These are phyloP conservation scores for Autographa gamma DNA, from an alignment of 2,888 invertebrate genomes.

Conservation along the genomic window DNA sequence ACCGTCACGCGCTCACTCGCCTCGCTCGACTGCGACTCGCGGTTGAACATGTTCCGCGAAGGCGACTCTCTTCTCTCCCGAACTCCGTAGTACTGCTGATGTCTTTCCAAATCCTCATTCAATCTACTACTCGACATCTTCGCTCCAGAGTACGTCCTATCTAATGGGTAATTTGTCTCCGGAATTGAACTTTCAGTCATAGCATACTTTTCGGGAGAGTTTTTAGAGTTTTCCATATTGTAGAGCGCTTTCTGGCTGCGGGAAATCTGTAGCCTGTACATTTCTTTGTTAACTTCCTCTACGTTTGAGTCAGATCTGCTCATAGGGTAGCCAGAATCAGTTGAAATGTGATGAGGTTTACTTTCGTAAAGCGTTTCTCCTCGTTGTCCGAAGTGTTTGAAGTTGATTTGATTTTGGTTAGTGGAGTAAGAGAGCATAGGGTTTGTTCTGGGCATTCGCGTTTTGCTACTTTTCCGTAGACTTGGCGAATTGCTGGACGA, in stretches of 20 bases:
- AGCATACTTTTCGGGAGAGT: constrained; percentile 79
- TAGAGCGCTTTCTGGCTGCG: constrained; percentile 85
- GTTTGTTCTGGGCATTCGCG: constrained; percentile 89
- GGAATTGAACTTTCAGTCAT: constrained; percentile 78
- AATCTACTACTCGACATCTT: constrained; percentile 83
- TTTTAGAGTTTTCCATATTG: constrained; percentile 84
- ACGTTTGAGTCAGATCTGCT: constrained; percentile 87
- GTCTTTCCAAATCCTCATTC: constrained; percentile 84
- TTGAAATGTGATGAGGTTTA: constrained; percentile 84
- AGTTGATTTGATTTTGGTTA: constrained; percentile 82
- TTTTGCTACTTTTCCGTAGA: constrained; percentile 86
- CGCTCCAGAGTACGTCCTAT: constrained; percentile 83
- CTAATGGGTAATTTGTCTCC: constrained; percentile 85
- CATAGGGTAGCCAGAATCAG: constrained; percentile 84
- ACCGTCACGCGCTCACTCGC: constrained; percentile 78
- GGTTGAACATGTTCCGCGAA: constrained; percentile 71
- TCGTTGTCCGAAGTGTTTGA: constrained; percentile 86
- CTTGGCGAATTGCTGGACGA: constrained; percentile 86
- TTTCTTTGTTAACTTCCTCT: constrained; percentile 87
- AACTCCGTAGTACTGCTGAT: constrained; percentile 78
- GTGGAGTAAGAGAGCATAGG: constrained; percentile 88
- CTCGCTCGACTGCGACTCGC: constrained; percentile 81
- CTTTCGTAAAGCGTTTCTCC: constrained; percentile 84
- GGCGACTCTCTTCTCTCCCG: constrained; percentile 80
- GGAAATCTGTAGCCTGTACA: constrained; percentile 86